Evolutionary conservation across 2,888 invertebrate genomes (phyloP).

Genomic region (Rhyacophila evoluta): DNA sequence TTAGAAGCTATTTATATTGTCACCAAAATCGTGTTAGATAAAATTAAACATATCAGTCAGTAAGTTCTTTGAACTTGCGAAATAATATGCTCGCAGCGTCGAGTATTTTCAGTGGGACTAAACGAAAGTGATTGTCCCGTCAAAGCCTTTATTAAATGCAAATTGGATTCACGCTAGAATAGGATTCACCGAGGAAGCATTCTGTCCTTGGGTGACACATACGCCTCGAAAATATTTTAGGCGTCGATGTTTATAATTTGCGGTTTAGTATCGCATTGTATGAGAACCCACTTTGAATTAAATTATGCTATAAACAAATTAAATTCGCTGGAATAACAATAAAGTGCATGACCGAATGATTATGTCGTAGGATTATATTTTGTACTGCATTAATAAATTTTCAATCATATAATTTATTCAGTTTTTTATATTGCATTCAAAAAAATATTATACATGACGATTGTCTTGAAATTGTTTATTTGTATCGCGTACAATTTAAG

Average conservation of each 20-base stretch:
- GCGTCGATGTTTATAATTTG: background rate
- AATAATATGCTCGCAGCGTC: background rate
- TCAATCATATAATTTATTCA: no score
- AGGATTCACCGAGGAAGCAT: conserved; percentile 24
- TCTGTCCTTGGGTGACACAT: background rate
- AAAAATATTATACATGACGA: no score
- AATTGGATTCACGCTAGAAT: background rate
- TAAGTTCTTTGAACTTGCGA: background rate
- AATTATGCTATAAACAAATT: background rate
- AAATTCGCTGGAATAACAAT: background rate
- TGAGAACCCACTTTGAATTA: background rate
- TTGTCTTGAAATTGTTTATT: no score
- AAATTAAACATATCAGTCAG: background rate
- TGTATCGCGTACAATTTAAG: no score
- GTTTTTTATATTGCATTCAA: no score
- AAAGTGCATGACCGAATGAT: background rate
- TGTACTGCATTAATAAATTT: background rate
- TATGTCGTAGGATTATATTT: background rate
- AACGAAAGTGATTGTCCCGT: conserved; percentile 28
- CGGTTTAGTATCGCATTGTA: background rate
- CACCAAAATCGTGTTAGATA: background rate
- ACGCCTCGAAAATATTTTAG: background rate
- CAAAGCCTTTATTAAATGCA: conserved; percentile 16
- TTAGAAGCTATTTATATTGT: no score
- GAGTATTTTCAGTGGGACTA: conserved; percentile 1